Evolutionary conservation across 2,113 vertebrate species (phyloP).

Genomic region (Poecile atricapillus): DNA sequence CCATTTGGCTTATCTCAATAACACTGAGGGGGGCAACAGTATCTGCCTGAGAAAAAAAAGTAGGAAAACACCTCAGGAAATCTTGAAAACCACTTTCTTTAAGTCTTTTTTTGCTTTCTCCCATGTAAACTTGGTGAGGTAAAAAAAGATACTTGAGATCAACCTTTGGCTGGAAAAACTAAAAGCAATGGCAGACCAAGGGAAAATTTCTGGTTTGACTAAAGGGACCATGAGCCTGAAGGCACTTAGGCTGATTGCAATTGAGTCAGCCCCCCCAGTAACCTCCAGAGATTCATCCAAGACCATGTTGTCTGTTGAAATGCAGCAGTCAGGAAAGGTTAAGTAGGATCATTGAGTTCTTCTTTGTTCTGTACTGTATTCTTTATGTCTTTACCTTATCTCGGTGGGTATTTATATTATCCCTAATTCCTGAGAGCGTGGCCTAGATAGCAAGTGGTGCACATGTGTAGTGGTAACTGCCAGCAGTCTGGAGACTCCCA

Average conservation of each 20-base stretch:
- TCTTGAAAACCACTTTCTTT: neutral
- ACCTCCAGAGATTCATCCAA: conserved; percentile 33
- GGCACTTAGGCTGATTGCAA: conserved; percentile 55
- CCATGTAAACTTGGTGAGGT: neutral
- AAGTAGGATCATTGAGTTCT: conserved; percentile 34
- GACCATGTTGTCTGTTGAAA: conserved; percentile 34
- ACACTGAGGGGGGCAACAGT: accelerated
- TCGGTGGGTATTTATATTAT: neutral
- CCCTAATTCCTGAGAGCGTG: neutral
- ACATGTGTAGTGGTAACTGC: neutral
- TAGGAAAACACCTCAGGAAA: neutral
- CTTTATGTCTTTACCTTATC: neutral
- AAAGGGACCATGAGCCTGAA: conserved; percentile 24
- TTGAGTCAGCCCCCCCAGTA: neutral
- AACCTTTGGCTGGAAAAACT: neutral
- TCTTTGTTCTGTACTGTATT: conserved; percentile 8
- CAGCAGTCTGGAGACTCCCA: neutral
- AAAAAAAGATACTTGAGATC: neutral
- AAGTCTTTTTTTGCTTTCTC: neutral
- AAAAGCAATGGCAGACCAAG: conserved; percentile 10
- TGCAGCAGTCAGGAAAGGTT: conserved; percentile 33
- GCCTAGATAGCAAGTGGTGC: neutral
- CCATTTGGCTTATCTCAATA: neutral
- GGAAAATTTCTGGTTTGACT: neutral
- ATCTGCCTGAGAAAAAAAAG: neutral